A percentile compares a stretch with the other conserved stretches of the same genome.
These are phyloP conservation scores for Xyrauchen texanus DNA, from an alignment of 2,113 vertebrate species.

Conservation along the genomic window DNA sequence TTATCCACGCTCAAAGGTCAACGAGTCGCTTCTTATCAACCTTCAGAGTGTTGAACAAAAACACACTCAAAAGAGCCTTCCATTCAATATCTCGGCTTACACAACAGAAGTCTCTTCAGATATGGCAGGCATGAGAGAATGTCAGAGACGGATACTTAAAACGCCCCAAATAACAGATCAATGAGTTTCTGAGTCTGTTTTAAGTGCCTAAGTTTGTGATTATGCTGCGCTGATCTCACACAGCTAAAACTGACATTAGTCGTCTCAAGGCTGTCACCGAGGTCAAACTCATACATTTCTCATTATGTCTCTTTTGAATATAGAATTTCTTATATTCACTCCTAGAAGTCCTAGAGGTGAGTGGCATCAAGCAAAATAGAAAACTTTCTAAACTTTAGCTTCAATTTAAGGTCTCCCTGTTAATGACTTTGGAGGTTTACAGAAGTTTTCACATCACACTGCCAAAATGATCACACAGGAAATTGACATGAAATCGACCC, in stretches of 20 bases:
- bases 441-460: too few relatives aligned
- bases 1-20: conserved; percentile 11
- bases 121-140: background rate
- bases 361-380: background rate
- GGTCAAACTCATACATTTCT: too few relatives aligned
- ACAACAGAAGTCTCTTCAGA: conserved; percentile 3
- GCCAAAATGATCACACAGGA: too few relatives aligned
- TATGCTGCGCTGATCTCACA: conserved; percentile 7
- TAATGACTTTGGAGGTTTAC: too few relatives aligned
- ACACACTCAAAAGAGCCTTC: conserved; percentile 21
- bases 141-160: background rate
- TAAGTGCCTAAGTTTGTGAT: conserved; percentile 8
- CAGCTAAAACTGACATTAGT: background rate
- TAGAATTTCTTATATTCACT: background rate
- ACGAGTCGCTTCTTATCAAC: conserved; percentile 41
- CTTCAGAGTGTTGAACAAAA: background rate
- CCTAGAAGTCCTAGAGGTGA: background rate
- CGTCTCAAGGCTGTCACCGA: background rate
- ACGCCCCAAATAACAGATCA: background rate
- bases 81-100: background rate
- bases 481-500: too few relatives aligned
- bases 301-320: background rate
- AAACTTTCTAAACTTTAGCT: background rate
- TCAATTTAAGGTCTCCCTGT: too few relatives aligned
- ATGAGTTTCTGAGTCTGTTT: conserved; percentile 14